Base-by-base conservation (phyloP, 2,113 vertebrate genomes). In the Nibea coibor region DNA sequence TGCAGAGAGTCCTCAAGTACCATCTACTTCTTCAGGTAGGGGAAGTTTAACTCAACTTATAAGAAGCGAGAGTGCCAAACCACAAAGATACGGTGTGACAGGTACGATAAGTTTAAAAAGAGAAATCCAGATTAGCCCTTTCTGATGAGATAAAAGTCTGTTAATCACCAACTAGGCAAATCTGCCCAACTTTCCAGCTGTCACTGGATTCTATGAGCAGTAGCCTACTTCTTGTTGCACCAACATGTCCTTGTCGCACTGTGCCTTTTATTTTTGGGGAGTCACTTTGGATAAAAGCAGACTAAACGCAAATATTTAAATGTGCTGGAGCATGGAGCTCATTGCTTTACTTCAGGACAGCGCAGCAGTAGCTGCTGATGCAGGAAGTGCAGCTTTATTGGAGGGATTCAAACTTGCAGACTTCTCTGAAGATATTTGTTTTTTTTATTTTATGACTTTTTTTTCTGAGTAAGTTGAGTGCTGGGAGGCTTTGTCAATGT, bases 1-100 rank as follows among this genome's bases (percentile, higher is more conserved):
- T 99, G 97, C 97, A 99, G 81, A 95, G 97, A 87, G 96, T 99
- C 67, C 88, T 99, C 22, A 99, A 99, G 83, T 99, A 99, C 69
- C 97, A 98, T 57, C 95, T 99, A 0, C 95, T 99, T 20, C 96
- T 98, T 19, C 97, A 99, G 97, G 97, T 98, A 93, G 0, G 64
- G 26, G 14, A 4, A 24, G 8, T 58, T 28, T 22, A 6, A 59
- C 10, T 47, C 7, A n/a, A 20, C 22, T 10, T 0, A 43, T 42
- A 3, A 42, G 42, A 42, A 35, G 26, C 1, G 20, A 50, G 22
- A 17, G 14, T 42, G 26, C 50, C n/a, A 48, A 35, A 68, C 20
- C 9, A 24, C 15, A 26, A 19, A 48, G 20, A 24, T 35, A 35
- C 7, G 1, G 31, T 35, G 1, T 35, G 31, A 35, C 7, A 7